Evolutionary conservation across 2,888 invertebrate species (phyloP), one percentile per base, ranked within the genome.

Genomic region (Tricholauxania praeusta): DNA sequence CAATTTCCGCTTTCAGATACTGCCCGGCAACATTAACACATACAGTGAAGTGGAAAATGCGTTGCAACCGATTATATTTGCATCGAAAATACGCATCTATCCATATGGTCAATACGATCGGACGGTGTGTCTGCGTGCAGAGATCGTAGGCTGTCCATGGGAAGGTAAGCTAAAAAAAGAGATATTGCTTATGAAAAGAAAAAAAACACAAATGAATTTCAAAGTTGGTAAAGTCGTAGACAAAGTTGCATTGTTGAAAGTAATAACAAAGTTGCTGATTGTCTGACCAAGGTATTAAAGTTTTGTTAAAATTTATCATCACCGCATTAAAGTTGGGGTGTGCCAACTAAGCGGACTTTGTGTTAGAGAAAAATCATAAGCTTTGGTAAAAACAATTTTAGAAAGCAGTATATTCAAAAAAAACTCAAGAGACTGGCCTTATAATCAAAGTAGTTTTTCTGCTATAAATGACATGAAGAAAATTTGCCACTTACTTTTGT

Each of bases 71-170:
- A 93, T 94, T 39, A 90, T 95, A 78, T 90, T 95, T 74, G 94
- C 93, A 57, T 91, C 92, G 72, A 92, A 91, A 86, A 89, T 96
- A 76, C 91, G 95, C 75, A 91, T 96, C 83, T 91, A 94, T 81
- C 96, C 95, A 12, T 93, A 93, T 87, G 93, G 93, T 76, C 91
- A 92, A 74, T 92, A 93, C 83, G 91, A 92, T 78, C 89, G 94
- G 75, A 94, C 93, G 6, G 93, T 94, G 76, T 96, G 95, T 85
- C 91, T 96, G 90, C 88, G 95, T 76, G 91, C 94, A 66, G 96
- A 96, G 88, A 88, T 95, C 79, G 91, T 93, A 78, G 95, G 95
- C 73, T 96, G 95, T 87, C 89, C 88, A 78, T 94, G 93, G 91
- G 89, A 89, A 88, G 93, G 94, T 94, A 86, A 91, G 91, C 10